Percentiles rank a stretch among this genome's conserved stretches.
Conservation (phyloP, 2,888 invertebrate species). For the Anaspis maculata region DNA sequence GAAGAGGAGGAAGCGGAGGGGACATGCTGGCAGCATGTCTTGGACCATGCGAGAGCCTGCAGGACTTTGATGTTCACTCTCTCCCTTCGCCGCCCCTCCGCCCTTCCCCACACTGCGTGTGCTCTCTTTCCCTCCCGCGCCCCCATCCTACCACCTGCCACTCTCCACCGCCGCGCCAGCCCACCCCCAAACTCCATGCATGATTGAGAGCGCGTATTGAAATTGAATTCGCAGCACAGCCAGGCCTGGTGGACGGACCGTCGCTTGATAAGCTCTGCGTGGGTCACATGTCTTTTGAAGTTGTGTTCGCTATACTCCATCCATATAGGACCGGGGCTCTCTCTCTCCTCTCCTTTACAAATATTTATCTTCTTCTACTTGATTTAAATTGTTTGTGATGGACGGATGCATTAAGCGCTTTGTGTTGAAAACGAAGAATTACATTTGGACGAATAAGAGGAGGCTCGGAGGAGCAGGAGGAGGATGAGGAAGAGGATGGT, state of each 20-base stretch:
- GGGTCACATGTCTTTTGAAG: conserved; percentile 29
- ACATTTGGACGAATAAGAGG: too few species aligned
- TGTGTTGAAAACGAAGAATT: too few species aligned
- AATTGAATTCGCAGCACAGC: conserved; percentile 43
- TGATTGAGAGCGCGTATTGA: conserved; percentile 45
- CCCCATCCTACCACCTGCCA: conserved; percentile 10
- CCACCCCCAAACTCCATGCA: conserved; percentile 36
- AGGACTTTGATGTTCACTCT: conserved; percentile 35
- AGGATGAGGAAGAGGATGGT: too few species aligned
- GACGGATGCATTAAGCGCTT: too few species aligned
- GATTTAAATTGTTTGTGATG: conserved; percentile 29
- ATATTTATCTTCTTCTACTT: conserved; percentile 29
- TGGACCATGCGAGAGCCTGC: conserved; percentile 31
- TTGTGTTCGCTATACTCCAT: conserved; percentile 20
- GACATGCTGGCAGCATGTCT: conserved; percentile 18
- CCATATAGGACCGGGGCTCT: too few species aligned
- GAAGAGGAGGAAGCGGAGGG: conserved; percentile 5
- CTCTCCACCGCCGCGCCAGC: conserved; percentile 18
- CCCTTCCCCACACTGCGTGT: conserved; percentile 16
- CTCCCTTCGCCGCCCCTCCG: conserved; percentile 34
- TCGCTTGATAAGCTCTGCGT: conserved; percentile 32
- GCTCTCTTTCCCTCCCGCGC: too few species aligned
- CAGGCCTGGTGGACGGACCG: conserved; percentile 30
- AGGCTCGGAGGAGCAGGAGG: too few species aligned
- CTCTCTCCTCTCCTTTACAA: conserved; percentile 22